Base-by-base conservation (phyloP, 2,888 invertebrate species). In the Cataglyphis albicans region DNA sequence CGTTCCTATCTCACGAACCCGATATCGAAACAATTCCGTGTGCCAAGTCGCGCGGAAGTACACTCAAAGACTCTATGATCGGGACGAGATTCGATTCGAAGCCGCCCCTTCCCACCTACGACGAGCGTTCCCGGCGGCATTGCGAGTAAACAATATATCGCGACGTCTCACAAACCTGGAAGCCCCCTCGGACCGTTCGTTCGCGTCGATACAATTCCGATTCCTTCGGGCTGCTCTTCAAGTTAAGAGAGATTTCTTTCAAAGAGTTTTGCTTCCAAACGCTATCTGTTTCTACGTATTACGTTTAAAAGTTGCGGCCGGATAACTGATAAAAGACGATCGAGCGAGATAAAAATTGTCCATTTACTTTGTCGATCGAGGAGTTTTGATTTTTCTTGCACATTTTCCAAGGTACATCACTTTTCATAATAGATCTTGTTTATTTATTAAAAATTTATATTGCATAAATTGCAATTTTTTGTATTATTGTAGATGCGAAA, bases 11-110 rank as follows among this genome's bases (percentile, higher is more conserved):
- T 83, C 78, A 76, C 61, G 64, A 81, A 83, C 73, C 76, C 85
- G 82, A 82, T 72, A 81, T 61, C 76, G 90, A 86, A 89, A 90
- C 90, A 90, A 89, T 90, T 81, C 78, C 81, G 84, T 82, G 87
- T 80, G 64, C 70, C 63, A 87, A 89, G 83, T 89, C 89, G 86
- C 89, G 88, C 67, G 89, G 88, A 90, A 90, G 76, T 75, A 73
- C 80, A 74, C 86, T 90, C 90, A 90, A 90, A 90, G 86, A 90
- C 84, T 85, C 88, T 86, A 83, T 90, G 89, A 89, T 88, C 88
- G 88, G 82, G 85, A 65, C 82, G 64, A 84, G 80, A 78, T 76
- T 59, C 70, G 83, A 72, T 61, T 83, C 74, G 35, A 52, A 52
- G n/a, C 67, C 44, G 32, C 70, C 55, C 64, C 75, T 59, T 64